Evolutionary conservation across 2,113 vertebrate genomes (phyloP).

Genomic region (Thinocorus orbignyianus): DNA sequence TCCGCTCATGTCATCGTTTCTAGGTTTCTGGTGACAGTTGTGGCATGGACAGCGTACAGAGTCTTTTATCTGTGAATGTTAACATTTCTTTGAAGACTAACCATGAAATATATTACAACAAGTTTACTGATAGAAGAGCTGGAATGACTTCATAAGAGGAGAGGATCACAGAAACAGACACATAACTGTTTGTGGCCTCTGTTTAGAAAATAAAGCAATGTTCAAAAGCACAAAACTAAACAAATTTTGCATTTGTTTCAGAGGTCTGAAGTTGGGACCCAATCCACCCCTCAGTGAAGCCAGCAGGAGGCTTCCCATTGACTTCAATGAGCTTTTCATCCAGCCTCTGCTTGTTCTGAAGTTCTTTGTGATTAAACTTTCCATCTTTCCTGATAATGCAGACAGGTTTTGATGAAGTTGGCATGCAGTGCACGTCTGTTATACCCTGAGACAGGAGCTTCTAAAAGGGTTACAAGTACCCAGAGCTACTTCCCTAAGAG

Average conservation of each 20-base stretch:
- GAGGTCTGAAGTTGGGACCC: background rate
- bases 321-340: slow-evolving; percentile 31
- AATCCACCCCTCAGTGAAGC: background rate
- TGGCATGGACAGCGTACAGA: slow-evolving; percentile 5
- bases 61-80: slow-evolving; percentile 70
- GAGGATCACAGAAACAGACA: slow-evolving; percentile 29
- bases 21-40: slow-evolving; percentile 49
- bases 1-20: slow-evolving; percentile 61
- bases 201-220: slow-evolving; percentile 43
- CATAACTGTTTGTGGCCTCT: slow-evolving; percentile 26
- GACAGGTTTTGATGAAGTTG: background rate
- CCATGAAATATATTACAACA: slow-evolving; percentile 61
- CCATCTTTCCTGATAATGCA: background rate
- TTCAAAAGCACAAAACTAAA: slow-evolving; percentile 47
- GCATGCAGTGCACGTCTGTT: background rate
- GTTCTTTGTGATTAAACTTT: background rate
- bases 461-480: background rate
- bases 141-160: slow-evolving; percentile 57
- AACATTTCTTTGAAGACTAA: slow-evolving; percentile 72
- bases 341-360: background rate
- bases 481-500: background rate
- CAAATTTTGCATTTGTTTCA: slow-evolving; percentile 23
- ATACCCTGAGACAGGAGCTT: background rate
- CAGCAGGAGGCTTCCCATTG: slow-evolving; percentile 12
- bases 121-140: slow-evolving; percentile 69